Percentiles rank a stretch among this genome's conserved stretches.
phyloP scores from a whole-genome alignment of 2,888 invertebrate species.

The Asteroscopus sphinx region DNA sequence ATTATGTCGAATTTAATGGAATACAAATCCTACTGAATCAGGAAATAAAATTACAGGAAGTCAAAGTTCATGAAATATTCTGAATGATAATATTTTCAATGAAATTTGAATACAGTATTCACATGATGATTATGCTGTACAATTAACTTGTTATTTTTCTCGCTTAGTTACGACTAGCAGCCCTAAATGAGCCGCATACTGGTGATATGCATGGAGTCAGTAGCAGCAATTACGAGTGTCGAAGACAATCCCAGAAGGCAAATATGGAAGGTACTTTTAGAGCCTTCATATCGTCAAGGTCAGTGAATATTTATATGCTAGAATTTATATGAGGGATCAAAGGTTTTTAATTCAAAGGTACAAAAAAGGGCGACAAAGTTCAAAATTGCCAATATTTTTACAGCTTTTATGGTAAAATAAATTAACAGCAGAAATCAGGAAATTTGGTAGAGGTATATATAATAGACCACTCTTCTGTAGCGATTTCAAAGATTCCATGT shows the following conservation, averaged over 20 bases:
- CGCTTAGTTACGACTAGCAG: slow-evolving; percentile 96
- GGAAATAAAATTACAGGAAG: slow-evolving; percentile 1
- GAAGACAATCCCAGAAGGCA: slow-evolving; percentile 96
- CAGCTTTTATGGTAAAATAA: no score
- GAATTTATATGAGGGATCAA: slow-evolving; percentile 1
- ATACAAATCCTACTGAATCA: slow-evolving; percentile 5
- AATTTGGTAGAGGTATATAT: no score
- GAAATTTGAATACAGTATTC: no score
- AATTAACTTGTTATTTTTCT: slow-evolving; percentile 7
- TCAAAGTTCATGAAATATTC: neutral
- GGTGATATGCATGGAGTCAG: slow-evolving; percentile 98
- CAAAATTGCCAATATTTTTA: neutral
- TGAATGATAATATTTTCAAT: no score
- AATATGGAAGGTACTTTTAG: slow-evolving; percentile 97
- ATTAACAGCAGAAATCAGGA: no score
- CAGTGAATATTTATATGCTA: slow-evolving; percentile 42
- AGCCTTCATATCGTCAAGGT: slow-evolving; percentile 96
- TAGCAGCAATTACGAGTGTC: slow-evolving; percentile 98
- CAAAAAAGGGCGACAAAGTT: neutral
- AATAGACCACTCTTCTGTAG: no score
- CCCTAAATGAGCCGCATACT: slow-evolving; percentile 96
- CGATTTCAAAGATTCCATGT: no score
- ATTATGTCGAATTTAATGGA: slow-evolving; percentile 25
- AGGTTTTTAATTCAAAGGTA: neutral
- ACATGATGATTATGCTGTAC: neutral